A percentile compares a stretch with the other conserved stretches of the same genome.
Evolutionary conservation across 2,113 vertebrate species (phyloP).

Genomic region (Mormyrus iriodes): DNA sequence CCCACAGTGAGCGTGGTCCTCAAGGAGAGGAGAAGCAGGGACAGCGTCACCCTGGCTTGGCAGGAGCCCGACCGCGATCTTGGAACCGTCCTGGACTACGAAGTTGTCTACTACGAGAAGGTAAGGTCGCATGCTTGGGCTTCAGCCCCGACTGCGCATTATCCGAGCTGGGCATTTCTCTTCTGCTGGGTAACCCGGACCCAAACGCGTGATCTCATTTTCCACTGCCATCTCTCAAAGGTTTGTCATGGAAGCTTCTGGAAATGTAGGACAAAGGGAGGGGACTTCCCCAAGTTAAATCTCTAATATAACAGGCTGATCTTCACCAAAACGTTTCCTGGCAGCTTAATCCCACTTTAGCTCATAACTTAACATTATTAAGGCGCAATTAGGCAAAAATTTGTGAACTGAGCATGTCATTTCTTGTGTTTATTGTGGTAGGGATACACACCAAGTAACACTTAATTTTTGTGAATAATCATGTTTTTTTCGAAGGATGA

Average conservation of each 20-base stretch:
- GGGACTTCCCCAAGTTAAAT: background rate
- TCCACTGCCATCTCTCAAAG: background rate
- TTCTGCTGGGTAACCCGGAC: background rate
- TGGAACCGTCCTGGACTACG: slow-evolving; percentile 68
- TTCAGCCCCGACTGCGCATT: slow-evolving; percentile 20
- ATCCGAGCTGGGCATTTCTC: slow-evolving; percentile 15
- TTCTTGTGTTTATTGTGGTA: background rate
- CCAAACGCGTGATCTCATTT: background rate
- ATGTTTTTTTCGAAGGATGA: background rate
- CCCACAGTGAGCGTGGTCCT: slow-evolving; percentile 67
- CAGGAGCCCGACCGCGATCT: slow-evolving; percentile 37
- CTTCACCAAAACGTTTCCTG: background rate
- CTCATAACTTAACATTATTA: background rate
- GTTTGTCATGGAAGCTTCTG: background rate
- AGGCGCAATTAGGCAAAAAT: background rate
- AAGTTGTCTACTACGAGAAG: slow-evolving; percentile 78
- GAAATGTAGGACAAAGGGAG: background rate
- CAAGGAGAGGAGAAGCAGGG: slow-evolving; percentile 72
- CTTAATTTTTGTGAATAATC: background rate
- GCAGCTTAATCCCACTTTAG: background rate
- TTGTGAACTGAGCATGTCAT: background rate
- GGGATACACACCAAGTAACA: background rate
- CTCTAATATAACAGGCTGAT: background rate
- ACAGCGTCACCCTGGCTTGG: slow-evolving; percentile 65
- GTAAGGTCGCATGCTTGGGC: slow-evolving; percentile 36